A percentile compares a stretch with the other conserved stretches of the same genome.
phyloP scores from a whole-genome alignment of 2,888 invertebrate species.

The Xestia xanthographa region DNA sequence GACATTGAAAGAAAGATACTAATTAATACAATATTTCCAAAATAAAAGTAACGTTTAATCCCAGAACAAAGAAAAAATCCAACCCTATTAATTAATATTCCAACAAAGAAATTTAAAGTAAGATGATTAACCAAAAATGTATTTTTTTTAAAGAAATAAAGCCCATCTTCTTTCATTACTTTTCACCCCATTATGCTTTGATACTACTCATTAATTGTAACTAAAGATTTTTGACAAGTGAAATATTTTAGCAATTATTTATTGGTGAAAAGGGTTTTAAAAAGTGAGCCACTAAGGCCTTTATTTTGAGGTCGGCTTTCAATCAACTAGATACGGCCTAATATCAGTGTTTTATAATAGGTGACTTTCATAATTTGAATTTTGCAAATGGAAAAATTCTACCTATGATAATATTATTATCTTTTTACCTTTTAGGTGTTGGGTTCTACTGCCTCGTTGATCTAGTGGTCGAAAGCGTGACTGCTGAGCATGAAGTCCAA shows the following conservation, averaged over 20 bases:
- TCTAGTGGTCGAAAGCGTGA: no score
- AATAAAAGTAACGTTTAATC: background rate
- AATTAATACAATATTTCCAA: background rate
- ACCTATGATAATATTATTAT: background rate
- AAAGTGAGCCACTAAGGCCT: background rate
- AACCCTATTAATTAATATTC: slow-evolving; percentile 5
- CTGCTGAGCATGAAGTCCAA: no score
- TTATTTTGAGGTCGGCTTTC: background rate
- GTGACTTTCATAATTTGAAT: background rate
- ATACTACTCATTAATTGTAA: slow-evolving; percentile 40
- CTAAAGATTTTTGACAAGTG: slow-evolving; percentile 31
- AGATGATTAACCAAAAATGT: background rate
- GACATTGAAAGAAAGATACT: background rate
- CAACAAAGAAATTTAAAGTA: slow-evolving; percentile 34
- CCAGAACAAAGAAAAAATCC: background rate
- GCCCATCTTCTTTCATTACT: slow-evolving; percentile 23
- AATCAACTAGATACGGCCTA: background rate
- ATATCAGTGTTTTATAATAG: background rate
- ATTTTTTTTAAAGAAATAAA: slow-evolving; percentile 17
- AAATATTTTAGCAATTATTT: slow-evolving; percentile 47
- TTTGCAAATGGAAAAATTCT: background rate
- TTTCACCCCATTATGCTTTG: slow-evolving; percentile 32
- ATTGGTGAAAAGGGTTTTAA: slow-evolving; percentile 24
- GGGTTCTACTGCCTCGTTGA: no score
- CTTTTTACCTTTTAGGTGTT: no score